Evolutionary conservation across 2,888 invertebrate genomes (phyloP), one percentile per base, ranked within the genome.

Genomic region (Drosophila paranaensis): DNA sequence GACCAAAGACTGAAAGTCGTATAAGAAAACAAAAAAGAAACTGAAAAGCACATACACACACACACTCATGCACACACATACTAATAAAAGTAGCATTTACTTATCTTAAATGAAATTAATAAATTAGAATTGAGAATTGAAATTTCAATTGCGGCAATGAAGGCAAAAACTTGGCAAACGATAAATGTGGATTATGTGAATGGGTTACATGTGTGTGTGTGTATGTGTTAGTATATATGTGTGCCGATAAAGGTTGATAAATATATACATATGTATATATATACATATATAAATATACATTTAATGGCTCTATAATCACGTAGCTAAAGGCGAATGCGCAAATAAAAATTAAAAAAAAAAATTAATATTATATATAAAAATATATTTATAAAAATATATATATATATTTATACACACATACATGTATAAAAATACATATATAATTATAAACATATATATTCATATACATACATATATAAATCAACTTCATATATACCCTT

Each of bases 61-160:
- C 48, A 16, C 48, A 48, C 30, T 1, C 48, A 48, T 2, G 10
- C 48, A 16, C 48, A 48, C 30, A 2, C 48, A 48, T 2, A 48
- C 48, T 48, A 48, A 48, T 16, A 56, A 74, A 77, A 72, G 68
- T 72, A 74, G 69, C 82, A 46, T 75, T 77, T 71, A 73, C 84
- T 84, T 84, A 81, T 78, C 89, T 80, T 85, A 86, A 87, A 75
- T 75, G 74, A 77, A 84, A 88, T 86, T 88, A 89, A 89, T 90
- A 89, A 89, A 90, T 90, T 86, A 74, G 72, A 89, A 77, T 77
- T 69, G 55, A 67, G 76, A 64, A 70, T 63, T 55, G 65, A 53
- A 77, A 71, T 76, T 77, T 58, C 60, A 64, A 68, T 80, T 67
- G 61, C 27, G 54, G 64, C 50, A 60, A 62, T 57, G 14, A 58